Percentiles rank a stretch among this genome's conserved stretches.
Conservation (phyloP, 2,797 vertebrate genomes). For the Eupleurogrammus muticus region DNA sequence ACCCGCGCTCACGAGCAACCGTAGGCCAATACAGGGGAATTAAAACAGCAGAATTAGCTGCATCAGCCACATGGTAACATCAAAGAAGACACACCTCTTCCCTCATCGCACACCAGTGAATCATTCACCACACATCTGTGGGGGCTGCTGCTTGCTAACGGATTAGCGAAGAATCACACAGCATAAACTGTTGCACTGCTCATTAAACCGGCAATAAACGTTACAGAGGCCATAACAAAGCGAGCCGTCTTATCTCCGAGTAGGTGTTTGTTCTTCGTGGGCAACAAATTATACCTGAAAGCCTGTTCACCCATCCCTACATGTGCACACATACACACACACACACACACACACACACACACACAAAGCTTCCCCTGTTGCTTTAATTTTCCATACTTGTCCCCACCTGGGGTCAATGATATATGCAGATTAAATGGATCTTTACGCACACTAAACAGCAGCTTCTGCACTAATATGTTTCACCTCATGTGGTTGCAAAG, state of each 20-base stretch:
- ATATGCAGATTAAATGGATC: constrained; percentile 16
- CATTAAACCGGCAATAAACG: constrained; percentile 32
- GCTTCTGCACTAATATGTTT: not conserved
- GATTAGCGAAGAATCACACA: constrained; percentile 15
- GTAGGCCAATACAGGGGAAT: constrained; percentile 22
- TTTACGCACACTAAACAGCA: constrained; percentile 11
- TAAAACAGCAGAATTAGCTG: not conserved
- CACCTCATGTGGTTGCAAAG: not conserved
- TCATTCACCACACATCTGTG: constrained; percentile 14
- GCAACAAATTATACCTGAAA: constrained; percentile 44
- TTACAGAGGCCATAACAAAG: constrained; percentile 12
- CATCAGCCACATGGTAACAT: constrained; percentile 14
- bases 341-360: too few relatives aligned
- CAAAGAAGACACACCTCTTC: not conserved
- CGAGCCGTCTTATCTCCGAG: constrained; percentile 14
- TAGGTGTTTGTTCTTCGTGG: constrained; percentile 18
- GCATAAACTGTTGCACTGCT: constrained; percentile 7
- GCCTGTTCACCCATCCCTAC: constrained; percentile 23
- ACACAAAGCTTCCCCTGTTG: not conserved
- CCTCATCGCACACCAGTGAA: constrained; percentile 1
- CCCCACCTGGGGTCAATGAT: constrained; percentile 1
- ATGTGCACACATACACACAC: not conserved
- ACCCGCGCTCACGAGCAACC: not conserved
- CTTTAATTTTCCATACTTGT: constrained; percentile 10
- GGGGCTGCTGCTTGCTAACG: not conserved